A percentile compares a stretch with the other conserved stretches of the same genome.
These are phyloP conservation scores for Agrochola circellaris DNA, from an alignment of 2,888 invertebrate genomes.

Conservation along the genomic window DNA sequence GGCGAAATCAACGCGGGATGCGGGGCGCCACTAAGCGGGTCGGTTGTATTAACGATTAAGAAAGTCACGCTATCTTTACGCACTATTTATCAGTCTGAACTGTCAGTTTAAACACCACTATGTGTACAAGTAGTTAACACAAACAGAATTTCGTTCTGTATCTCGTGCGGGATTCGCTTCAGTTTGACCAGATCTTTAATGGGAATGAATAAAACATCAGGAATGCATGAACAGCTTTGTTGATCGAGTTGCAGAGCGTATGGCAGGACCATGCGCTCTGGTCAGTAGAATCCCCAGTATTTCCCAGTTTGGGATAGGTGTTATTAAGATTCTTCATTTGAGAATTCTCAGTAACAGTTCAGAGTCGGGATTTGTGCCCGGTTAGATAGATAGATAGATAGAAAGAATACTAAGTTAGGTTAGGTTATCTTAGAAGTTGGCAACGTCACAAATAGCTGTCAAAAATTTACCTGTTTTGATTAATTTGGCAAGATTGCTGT, in stretches of 20 bases:
- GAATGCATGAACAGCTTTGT: background rate
- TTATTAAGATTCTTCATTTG: background rate
- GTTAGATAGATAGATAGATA: background rate
- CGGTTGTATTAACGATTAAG: background rate
- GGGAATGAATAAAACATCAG: background rate
- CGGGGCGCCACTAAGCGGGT: background rate
- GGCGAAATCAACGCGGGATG: no score
- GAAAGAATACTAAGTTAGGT: background rate
- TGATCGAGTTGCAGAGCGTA: background rate
- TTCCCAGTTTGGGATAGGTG: background rate
- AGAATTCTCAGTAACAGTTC: background rate
- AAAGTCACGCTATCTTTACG: background rate
- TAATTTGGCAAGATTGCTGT: no score
- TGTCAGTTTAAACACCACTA: background rate
- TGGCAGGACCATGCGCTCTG: background rate
- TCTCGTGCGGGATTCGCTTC: no score
- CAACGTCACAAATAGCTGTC: no score
- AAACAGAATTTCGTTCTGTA: background rate
- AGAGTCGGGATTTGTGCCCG: background rate
- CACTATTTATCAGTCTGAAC: no score
- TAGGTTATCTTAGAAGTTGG: no score
- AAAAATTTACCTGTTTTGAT: no score
- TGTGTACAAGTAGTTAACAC: background rate
- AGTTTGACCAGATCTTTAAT: background rate
- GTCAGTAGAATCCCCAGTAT: background rate